Base-by-base conservation (phyloP, 2,797 vertebrate species). In the Kryptopterus vitreolus region DNA sequence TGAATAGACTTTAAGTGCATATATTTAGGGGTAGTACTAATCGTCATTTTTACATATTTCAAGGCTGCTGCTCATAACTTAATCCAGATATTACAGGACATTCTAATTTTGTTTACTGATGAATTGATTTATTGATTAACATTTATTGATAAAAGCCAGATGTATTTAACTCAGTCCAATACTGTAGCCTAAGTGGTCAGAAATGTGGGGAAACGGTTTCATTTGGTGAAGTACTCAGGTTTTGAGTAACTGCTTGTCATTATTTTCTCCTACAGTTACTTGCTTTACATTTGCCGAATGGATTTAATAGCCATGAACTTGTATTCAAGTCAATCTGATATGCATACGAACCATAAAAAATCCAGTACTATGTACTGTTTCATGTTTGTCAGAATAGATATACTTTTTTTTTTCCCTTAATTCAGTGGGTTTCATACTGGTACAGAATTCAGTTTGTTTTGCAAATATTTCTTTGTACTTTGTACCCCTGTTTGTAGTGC, bases 231-330 rank as follows among this genome's bases (percentile, higher is more conserved):
- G 35, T 59, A 46, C 72, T 75, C 72, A 75, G 72, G 72, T 61
- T n/a, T 46, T 59, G 57, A 75, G 72, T 59, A 65, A 77, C 76
- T 77, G 76, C 62, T n/a, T 55, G 31, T 26, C 22, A 5, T 33
- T 77, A 4, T 52, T 62, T n/a, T 33, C 22, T 38, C 33, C 29
- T 31, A n/a, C 31, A 53, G 62, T 81, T 48, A 38, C 55, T 20
- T 81, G 31, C 46, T 85, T 63, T 73, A 80, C 53, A 55, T 66
- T 82, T 55, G 63, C 58, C 18, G 24, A 68, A 71, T 70, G 43
- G 82, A 62, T 65, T 62, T 18, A 72, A 79, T 58, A 79, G 57
- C 63, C 62, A 66, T n/a, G 46, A 71, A 35, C 81, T 80, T 65
- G 53, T 22, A 63, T 77, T 79, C 18, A 77, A 48, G 53, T 61